These are phyloP conservation scores for Pholis gunnellus DNA, from an alignment of 2,113 vertebrate genomes.

Conservation along the genomic window DNA sequence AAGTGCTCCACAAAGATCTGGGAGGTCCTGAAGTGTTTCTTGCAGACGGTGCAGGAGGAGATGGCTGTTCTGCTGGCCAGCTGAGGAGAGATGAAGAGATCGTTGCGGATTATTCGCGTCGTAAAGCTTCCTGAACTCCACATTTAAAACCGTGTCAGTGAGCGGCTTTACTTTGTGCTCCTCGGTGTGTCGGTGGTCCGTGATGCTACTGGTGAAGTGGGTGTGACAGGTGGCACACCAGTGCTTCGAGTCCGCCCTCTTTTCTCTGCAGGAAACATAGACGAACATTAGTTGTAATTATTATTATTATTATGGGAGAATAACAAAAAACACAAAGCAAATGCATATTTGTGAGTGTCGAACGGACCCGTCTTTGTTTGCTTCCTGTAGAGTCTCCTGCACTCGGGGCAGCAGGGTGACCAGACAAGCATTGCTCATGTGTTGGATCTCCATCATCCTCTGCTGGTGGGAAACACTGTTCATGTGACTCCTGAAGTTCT, in stretches of 20 bases:
- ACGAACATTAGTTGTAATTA: not conserved
- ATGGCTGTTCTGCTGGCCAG: conserved; percentile 87
- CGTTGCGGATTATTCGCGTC: not conserved
- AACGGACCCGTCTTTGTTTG: conserved; percentile 85
- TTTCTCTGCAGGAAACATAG: conserved; percentile 79
- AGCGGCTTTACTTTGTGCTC: conserved; percentile 91
- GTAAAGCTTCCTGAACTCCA: not conserved
- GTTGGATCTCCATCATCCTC: conserved; percentile 94
- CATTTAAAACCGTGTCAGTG: not conserved
- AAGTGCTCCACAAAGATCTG: conserved; percentile 95
- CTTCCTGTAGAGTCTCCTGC: conserved; percentile 86
- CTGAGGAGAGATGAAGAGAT: conserved; percentile 70
- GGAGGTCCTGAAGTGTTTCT: conserved; percentile 91
- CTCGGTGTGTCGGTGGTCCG: conserved; percentile 90
- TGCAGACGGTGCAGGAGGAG: conserved; percentile 93
- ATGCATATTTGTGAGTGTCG: not conserved
- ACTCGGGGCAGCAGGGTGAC: conserved; percentile 92
- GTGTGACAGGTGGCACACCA: conserved; percentile 95
- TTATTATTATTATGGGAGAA: not conserved
- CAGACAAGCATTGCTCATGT: conserved; percentile 93
- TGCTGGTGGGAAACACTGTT: conserved; percentile 92
- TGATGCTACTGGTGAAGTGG: conserved; percentile 90
- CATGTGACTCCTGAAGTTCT: conserved; percentile 96
- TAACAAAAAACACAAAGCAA: not conserved
- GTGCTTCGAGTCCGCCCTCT: conserved; percentile 82